Evolutionary conservation across 1,140 invertebrate species (phyloP).

Genomic region (Plodia interpunctella): DNA sequence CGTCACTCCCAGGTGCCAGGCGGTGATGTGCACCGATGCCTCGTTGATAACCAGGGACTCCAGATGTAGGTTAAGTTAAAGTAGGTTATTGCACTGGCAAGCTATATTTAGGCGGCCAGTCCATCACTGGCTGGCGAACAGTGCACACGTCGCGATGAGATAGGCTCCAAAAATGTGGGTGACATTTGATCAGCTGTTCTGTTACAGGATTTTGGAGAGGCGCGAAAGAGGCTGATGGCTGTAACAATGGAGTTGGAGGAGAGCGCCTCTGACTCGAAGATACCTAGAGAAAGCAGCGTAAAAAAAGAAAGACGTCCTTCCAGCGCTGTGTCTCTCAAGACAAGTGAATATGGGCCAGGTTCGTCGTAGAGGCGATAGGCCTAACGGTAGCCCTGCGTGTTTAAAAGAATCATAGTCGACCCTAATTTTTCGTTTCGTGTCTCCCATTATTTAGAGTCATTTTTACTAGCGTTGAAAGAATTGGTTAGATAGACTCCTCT

Average conservation of each 20-base stretch:
- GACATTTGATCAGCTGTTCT: slow-evolving; percentile 20
- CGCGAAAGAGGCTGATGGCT: slow-evolving; percentile 54
- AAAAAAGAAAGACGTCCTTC: slow-evolving; percentile 66
- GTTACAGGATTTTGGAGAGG: slow-evolving; percentile 41
- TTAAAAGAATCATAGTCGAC: background rate
- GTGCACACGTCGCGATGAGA: slow-evolving; percentile 35
- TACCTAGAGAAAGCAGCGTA: slow-evolving; percentile 57
- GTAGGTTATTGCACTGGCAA: slow-evolving; percentile 74
- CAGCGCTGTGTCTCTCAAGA: slow-evolving; percentile 67
- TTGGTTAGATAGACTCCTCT: background rate
- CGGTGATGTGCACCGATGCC: slow-evolving; percentile 59
- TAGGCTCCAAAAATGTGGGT: slow-evolving; percentile 37
- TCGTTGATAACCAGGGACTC: slow-evolving; percentile 59
- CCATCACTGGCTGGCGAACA: slow-evolving; percentile 32
- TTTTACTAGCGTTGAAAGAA: background rate
- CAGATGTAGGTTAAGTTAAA: slow-evolving; percentile 74
- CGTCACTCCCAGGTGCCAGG: slow-evolving; percentile 72
- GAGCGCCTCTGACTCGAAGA: slow-evolving; percentile 63
- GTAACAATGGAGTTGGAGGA: slow-evolving; percentile 69
- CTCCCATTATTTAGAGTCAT: background rate
- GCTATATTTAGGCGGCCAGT: slow-evolving; percentile 62
- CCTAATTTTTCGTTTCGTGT: background rate
- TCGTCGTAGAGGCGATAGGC: slow-evolving; percentile 22
- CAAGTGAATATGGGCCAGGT: slow-evolving; percentile 65
- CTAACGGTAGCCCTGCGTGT: background rate